phyloP scores from a whole-genome alignment of 2,113 vertebrate species.

The Xyrauchen texanus region DNA sequence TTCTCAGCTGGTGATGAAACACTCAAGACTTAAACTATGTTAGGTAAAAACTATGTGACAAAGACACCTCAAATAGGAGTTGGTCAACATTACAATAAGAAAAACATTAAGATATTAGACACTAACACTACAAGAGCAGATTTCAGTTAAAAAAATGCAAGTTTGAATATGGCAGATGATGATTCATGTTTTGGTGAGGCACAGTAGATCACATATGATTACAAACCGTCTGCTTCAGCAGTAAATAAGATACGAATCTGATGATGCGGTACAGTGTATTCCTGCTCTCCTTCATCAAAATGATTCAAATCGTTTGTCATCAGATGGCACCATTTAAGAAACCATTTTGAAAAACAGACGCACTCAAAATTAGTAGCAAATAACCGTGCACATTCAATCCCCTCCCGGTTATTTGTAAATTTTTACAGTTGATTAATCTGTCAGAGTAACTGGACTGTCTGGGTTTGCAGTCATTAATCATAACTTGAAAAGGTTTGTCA shows the following conservation, averaged over 20 bases:
- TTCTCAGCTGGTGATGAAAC: too few relatives aligned
- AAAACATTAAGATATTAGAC: too few relatives aligned
- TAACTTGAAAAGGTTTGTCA: background rate
- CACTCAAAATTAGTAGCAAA: constrained; percentile 16
- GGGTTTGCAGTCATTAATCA: constrained; percentile 36
- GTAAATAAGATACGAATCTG: constrained; percentile 25
- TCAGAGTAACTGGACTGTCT: constrained; percentile 5
- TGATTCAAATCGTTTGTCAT: background rate
- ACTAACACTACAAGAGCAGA: too few relatives aligned
- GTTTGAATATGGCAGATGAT: constrained; percentile 5
- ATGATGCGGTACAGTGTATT: constrained; percentile 3
- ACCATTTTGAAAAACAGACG: constrained; percentile 10
- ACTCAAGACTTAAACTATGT: too few relatives aligned
- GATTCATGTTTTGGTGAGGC: background rate
- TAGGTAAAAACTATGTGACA: too few relatives aligned
- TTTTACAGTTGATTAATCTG: constrained; percentile 10
- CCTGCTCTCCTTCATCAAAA: background rate
- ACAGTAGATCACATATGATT: background rate
- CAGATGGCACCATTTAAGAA: background rate
- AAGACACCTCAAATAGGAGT: too few relatives aligned
- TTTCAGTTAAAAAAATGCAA: background rate
- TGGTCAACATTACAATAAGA: too few relatives aligned
- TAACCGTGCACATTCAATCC: background rate
- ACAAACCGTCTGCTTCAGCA: background rate
- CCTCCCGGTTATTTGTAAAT: background rate